These are phyloP conservation scores for Drosophila eugracilis DNA, from an alignment of 1,140 invertebrate species.

Conservation along the genomic window DNA sequence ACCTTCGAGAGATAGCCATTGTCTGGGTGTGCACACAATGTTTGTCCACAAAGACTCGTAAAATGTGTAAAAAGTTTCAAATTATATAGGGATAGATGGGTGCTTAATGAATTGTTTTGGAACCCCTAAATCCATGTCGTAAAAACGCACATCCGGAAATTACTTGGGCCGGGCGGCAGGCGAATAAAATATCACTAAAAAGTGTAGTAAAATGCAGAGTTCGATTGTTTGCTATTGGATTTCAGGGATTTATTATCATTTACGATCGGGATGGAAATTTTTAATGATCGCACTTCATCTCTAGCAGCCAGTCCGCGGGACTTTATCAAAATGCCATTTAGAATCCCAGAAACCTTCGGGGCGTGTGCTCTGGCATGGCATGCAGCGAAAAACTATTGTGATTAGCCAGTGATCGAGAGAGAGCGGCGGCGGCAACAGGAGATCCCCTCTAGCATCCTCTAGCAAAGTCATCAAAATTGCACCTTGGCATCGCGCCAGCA, in stretches of 20 bases:
- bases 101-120: slow-evolving; percentile 45
- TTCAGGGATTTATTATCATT: slow-evolving; percentile 37
- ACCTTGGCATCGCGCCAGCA: slow-evolving; percentile 29
- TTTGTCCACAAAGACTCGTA: slow-evolving; percentile 46
- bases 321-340: slow-evolving; percentile 53
- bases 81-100: slow-evolving; percentile 15
- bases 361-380: too few relatives aligned
- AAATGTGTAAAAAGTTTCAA: slow-evolving; percentile 46
- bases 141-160: slow-evolving; percentile 25
- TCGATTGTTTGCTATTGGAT: slow-evolving; percentile 3
- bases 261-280: slow-evolving; percentile 40
- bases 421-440: too few relatives aligned
- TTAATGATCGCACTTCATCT: slow-evolving; percentile 32
- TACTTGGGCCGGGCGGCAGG: not conserved
- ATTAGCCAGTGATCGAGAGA: slow-evolving; percentile 39
- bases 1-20: not conserved
- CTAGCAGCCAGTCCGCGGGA: slow-evolving; percentile 5
- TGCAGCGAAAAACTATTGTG: slow-evolving; percentile 31
- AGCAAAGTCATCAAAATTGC: slow-evolving; percentile 40
- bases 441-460: too few relatives aligned
- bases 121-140: slow-evolving; percentile 13
- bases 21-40: slow-evolving; percentile 20
- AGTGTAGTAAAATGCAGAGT: slow-evolving; percentile 5
- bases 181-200: too few relatives aligned
- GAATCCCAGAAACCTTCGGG: slow-evolving; percentile 23